phyloP scores from a whole-genome alignment of 1,140 invertebrate genomes.

The Solenopsis fugax region DNA sequence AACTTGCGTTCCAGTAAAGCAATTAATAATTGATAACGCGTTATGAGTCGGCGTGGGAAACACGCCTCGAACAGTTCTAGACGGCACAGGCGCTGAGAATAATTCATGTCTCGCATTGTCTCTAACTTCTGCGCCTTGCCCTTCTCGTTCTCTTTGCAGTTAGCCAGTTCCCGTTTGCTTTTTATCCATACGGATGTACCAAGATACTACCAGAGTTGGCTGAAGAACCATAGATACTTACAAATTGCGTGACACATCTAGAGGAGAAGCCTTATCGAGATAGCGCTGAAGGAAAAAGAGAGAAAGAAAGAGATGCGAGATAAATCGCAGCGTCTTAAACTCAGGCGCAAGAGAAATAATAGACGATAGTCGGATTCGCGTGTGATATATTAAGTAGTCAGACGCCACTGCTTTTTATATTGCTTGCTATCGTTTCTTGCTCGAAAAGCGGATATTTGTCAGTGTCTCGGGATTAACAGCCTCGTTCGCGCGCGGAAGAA shows the following conservation, averaged over 20 bases:
- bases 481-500: not conserved
- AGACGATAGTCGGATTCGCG: not conserved
- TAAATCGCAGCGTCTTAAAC: not conserved
- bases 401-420: conserved; percentile 50
- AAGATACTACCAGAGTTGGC: conserved; percentile 13
- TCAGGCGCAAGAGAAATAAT: conserved; percentile 36
- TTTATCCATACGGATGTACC: conserved; percentile 58
- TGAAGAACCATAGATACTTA: conserved; percentile 64
- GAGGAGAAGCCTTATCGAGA: conserved; percentile 27
- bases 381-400: conserved; percentile 9
- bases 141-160: not conserved
- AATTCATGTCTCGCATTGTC: conserved; percentile 77
- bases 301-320: conserved; percentile 1
- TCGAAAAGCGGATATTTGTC: not conserved
- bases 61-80: conserved; percentile 70
- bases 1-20: conserved; percentile 64
- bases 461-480: not conserved
- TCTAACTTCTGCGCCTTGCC: conserved; percentile 41
- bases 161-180: conserved; percentile 22
- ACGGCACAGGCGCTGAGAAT: conserved; percentile 69
- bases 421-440: conserved; percentile 17
- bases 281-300: not conserved
- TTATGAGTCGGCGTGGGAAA: conserved; percentile 78
- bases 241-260: conserved; percentile 63
- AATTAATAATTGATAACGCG: conserved; percentile 80